Conservation (phyloP, 2,797 vertebrate species). For the Notolabrus celidotus region DNA sequence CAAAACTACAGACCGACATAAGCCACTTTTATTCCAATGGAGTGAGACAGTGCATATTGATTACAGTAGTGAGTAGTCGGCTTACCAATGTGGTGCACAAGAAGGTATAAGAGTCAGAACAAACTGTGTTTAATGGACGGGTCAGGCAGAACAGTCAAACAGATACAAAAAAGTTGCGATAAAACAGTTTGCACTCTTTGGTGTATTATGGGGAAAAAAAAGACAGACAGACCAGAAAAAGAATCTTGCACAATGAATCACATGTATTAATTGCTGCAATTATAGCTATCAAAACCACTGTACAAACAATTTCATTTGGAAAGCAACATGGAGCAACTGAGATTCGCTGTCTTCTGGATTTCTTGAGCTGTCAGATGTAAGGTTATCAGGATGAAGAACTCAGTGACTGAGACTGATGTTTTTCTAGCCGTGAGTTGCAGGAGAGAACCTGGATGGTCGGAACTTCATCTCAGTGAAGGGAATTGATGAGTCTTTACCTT, state of each 20-base stretch:
- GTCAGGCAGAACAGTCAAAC: constrained; percentile 48
- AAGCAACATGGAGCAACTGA: constrained; percentile 45
- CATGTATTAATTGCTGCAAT: constrained; percentile 28
- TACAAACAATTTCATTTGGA: constrained; percentile 26
- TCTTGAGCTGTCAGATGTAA: constrained; percentile 29
- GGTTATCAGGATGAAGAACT: constrained; percentile 5
- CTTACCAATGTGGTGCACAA: constrained; percentile 54
- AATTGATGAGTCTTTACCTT: constrained; percentile 92
- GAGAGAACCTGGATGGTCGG: constrained; percentile 79
- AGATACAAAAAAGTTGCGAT: constrained; percentile 50
- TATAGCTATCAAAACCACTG: constrained; percentile 39
- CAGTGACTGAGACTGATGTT: not conserved
- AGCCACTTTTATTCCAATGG: constrained; percentile 79
- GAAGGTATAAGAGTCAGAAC: constrained; percentile 46
- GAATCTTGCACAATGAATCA: constrained; percentile 26
- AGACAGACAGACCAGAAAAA: constrained; percentile 25
- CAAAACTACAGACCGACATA: constrained; percentile 58
- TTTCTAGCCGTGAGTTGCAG: constrained; percentile 80
- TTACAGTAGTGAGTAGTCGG: constrained; percentile 78
- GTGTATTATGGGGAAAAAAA: constrained; percentile 34
- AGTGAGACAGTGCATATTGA: constrained; percentile 84
- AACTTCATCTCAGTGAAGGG: constrained; percentile 95
- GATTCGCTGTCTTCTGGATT: constrained; percentile 32
- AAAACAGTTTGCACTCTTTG: constrained; percentile 36
- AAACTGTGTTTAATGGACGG: constrained; percentile 47